Evolutionary conservation across 1,140 invertebrate species (phyloP).

Genomic region (Diabrotica virgifera): DNA sequence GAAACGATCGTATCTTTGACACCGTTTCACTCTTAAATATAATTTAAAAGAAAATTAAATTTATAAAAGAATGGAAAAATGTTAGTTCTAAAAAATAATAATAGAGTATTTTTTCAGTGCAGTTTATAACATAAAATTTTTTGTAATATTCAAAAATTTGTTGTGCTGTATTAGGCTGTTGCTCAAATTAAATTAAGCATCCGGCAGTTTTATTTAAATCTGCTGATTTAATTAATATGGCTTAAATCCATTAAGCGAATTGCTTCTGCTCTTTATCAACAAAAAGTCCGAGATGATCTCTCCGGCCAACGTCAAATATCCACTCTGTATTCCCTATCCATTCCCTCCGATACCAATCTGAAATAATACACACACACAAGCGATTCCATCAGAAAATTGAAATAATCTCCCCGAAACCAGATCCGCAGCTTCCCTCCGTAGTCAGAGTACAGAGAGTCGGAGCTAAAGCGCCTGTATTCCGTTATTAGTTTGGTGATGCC

Average conservation of each 20-base stretch:
- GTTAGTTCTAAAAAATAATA: no score
- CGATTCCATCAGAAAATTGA: slow-evolving; percentile 2
- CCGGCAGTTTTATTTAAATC: no score
- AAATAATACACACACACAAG: slow-evolving; percentile 2
- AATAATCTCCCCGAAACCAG: neutral
- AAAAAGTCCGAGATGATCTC: neutral
- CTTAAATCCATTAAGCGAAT: neutral
- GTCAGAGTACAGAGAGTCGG: neutral
- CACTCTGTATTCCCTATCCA: slow-evolving; percentile 2
- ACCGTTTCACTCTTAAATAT: no score
- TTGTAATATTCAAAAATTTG: no score
- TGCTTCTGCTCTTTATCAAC: neutral
- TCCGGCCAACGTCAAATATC: neutral
- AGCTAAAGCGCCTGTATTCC: slow-evolving; percentile 20
- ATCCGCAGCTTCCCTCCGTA: neutral
- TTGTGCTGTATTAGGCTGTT: no score
- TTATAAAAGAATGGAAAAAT: no score
- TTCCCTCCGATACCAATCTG: slow-evolving; percentile 1
- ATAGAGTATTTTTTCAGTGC: no score
- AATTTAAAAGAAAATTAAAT: no score
- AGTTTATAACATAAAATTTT: no score
- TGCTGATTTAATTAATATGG: no score
- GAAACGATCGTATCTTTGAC: no score
- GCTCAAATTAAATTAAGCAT: no score
- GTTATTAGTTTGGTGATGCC: slow-evolving; percentile 37